Base-by-base conservation (phyloP, 2,113 vertebrate species). In the Fukomys damarensis region DNA sequence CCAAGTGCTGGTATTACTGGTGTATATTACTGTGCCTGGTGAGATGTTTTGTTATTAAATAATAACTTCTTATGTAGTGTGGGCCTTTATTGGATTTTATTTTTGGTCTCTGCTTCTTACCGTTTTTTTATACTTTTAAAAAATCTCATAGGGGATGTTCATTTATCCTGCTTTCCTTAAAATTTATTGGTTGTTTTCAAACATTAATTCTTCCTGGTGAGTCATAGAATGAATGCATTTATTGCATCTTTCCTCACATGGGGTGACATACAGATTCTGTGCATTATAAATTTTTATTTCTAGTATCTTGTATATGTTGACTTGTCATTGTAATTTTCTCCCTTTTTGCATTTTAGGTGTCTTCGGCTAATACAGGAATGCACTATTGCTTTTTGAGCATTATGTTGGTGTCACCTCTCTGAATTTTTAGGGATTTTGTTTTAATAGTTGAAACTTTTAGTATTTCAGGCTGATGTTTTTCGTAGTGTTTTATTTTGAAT, bases 111-210 rank as follows among this genome's bases (percentile, higher is more conserved):
- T 86, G 35, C 81, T 54, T 85, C 66, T 49, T 85, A 26, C 96
- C 80, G 85, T 96, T 96, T 96, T 82, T 87, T 86, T 97, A 96
- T 94, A 96, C 49, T 28, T 80, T 74, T 93, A n/a, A n/a, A n/a
- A n/a, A n/a, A 86, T 86, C 54, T 96, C 7, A 14, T 49, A 95
- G 65, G 54, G 61, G 16, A 85, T 81, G 35, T 72, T 85, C 13
- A 92, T 93, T 82, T 5, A 6, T 86, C 5, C 4, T 46, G 65
- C 7, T 11, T 35, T 16, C 3, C 26, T 35, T 85, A n/a, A 83
- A 88, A 91, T 65, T 70, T 76, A 77, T 49, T 83, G n/a, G 58
- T 24, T 79, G 2, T 81, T 88, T 54, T 13, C 7, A 74, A 54
- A 65, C 17, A 10, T 59, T 82, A 49, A 38, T 87, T 92, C 79